phyloP scores from a whole-genome alignment of 1,140 invertebrate genomes.

The Gonatopus flavifemur region DNA sequence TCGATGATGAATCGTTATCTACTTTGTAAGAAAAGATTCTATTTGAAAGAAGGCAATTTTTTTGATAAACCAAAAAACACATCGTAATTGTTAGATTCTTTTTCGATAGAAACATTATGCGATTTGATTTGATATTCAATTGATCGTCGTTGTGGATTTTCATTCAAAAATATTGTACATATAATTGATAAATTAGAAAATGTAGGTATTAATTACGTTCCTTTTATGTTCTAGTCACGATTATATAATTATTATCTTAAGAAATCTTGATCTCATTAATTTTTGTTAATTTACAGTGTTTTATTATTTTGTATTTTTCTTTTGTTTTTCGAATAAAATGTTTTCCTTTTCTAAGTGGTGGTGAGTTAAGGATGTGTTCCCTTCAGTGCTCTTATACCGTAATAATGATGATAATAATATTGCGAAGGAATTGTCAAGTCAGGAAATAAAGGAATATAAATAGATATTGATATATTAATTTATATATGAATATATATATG shows the following conservation, averaged over 20 bases:
- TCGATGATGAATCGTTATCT: constrained; percentile 55
- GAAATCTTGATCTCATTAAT: constrained; percentile 42
- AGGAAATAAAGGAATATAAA: constrained; percentile 22
- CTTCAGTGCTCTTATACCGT: constrained; percentile 53
- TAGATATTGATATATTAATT: too few relatives aligned
- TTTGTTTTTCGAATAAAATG: constrained; percentile 24
- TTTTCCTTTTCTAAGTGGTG: neutral
- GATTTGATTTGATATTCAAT: too few relatives aligned
- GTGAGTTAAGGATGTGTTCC: neutral
- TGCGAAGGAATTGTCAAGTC: constrained; percentile 40
- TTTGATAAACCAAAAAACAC: too few relatives aligned
- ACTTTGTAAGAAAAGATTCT: constrained; percentile 52
- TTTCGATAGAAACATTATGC: too few relatives aligned
- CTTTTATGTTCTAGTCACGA: constrained; percentile 52
- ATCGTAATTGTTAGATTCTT: too few relatives aligned
- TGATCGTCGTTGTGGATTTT: too few relatives aligned
- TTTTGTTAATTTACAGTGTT: too few relatives aligned
- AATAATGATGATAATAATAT: too few relatives aligned
- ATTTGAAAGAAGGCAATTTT: constrained; percentile 21
- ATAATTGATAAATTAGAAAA: too few relatives aligned
- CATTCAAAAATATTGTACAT: too few relatives aligned
- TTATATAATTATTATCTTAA: constrained; percentile 21
- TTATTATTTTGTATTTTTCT: too few relatives aligned
- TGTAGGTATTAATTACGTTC: constrained; percentile 33
- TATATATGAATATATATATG: too few relatives aligned